Conservation (phyloP, 2,113 vertebrate species). For the Lepisosteus oculatus region DNA sequence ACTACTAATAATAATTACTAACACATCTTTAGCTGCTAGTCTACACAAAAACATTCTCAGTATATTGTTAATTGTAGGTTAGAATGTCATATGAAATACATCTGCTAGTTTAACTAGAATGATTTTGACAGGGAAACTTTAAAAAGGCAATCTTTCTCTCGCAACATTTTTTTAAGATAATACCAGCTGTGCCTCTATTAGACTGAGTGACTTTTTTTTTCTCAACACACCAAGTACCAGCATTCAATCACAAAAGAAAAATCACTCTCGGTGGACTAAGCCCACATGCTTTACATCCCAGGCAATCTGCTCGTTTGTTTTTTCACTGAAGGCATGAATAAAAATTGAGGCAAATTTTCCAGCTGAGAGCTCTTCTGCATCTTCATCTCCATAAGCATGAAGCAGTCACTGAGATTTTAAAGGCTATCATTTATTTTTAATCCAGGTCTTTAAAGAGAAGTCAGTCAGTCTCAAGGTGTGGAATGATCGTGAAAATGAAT, state of each 20-base stretch:
- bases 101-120: slow-evolving; percentile 53
- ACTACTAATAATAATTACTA: neutral
- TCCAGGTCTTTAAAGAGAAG: neutral
- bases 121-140: slow-evolving; percentile 63
- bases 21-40: neutral
- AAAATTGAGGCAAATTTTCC: slow-evolving; percentile 35
- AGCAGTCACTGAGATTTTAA: slow-evolving; percentile 6
- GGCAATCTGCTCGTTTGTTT: slow-evolving; percentile 65
- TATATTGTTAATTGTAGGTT: slow-evolving; percentile 34
- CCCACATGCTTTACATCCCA: slow-evolving; percentile 66
- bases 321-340: slow-evolving; percentile 34
- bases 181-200: slow-evolving; percentile 65
- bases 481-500: neutral
- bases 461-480: neutral
- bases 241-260: slow-evolving; percentile 69
- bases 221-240: slow-evolving; percentile 51
- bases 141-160: slow-evolving; percentile 55
- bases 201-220: slow-evolving; percentile 54
- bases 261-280: slow-evolving; percentile 61
- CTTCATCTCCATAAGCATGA: slow-evolving; percentile 21
- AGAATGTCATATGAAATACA: slow-evolving; percentile 53
- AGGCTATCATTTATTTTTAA: slow-evolving; percentile 16
- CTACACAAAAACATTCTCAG: slow-evolving; percentile 1
- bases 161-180: slow-evolving; percentile 60
- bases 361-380: slow-evolving; percentile 39